Base-by-base conservation (phyloP, 2,113 vertebrate species). In the Lasiurus cinereus region DNA sequence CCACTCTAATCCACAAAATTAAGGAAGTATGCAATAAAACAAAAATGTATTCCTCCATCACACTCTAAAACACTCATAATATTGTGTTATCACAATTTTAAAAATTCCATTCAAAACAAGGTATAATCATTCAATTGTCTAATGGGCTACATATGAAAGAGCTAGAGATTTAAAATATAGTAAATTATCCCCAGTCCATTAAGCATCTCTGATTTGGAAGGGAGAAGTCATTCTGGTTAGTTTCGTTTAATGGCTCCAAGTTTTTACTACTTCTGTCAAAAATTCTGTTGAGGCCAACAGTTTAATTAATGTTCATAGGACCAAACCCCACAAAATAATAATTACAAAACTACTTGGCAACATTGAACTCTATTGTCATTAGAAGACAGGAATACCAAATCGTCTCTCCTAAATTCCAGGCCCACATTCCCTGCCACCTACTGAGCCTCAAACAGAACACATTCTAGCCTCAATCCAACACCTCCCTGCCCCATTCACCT, bases 1-100 rank as follows among this genome's bases (percentile, higher is more conserved):
- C 52, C 88, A 88, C 27, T 50, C 67, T 85, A 88, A 78, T 36
- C 52, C 54, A 88, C 39, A 90, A 97, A 92, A 88, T 0, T 73
- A 12, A 73, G n/a, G 22, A 78, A 94, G 69, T 16, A 46, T 13
- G 12, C 16, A 90, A 54, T 67, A 87, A 91, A 52, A n/a, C 16
- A 84, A 91, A 96, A 82, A 74, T 72, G 39, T 36, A 76, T 80
- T 8, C 36, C 33, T 80, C 33, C 31, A n/a, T 6, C 33, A n/a
- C 24, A 88, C 46, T 9, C 56, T 48, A 66, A 89, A 79, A 15
- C 1, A 36, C 10, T 79, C 22, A 59, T 9, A 72, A 46, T 10
- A 69, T 48, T 62, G 52, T 74, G 3, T 50, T 50, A 87, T 74
- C 0, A 15, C 43, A 83, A 67, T 19, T 83, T 88, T 56, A 18